phyloP scores from a whole-genome alignment of 2,797 vertebrate genomes.

The Oceanodroma leucorhoa region DNA sequence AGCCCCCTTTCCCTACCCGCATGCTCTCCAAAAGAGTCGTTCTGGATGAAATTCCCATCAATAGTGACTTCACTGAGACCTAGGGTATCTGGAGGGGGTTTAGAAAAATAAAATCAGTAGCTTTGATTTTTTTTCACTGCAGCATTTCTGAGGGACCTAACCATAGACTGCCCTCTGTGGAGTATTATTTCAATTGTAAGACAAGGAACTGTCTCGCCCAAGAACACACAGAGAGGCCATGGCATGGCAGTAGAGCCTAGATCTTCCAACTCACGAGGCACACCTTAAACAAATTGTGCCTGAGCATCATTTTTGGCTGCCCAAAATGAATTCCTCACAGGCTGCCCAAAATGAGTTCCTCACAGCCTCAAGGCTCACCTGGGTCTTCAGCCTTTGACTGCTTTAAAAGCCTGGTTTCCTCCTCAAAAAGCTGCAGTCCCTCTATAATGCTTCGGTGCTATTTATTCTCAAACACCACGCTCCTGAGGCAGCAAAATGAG shows the following conservation, averaged over 20 bases:
- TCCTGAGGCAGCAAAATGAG: background rate
- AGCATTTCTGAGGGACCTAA: background rate
- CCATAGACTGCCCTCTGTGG: background rate
- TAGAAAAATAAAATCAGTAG: background rate
- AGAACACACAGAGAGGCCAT: background rate
- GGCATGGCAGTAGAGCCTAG: background rate
- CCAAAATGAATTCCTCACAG: background rate
- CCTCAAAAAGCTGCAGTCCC: background rate
- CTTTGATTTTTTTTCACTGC: background rate
- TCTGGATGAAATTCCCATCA: background rate
- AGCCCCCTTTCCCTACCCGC: background rate
- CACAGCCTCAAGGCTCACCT: background rate
- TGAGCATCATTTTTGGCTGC: background rate
- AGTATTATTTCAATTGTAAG: background rate
- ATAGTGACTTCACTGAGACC: background rate
- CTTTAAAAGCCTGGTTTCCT: background rate
- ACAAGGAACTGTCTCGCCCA: background rate
- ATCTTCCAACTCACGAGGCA: background rate
- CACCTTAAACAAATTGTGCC: background rate
- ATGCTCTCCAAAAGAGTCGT: background rate
- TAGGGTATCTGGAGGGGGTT: background rate
- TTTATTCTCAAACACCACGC: background rate
- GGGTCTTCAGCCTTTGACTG: background rate
- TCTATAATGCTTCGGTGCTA: background rate
- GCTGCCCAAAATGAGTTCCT: background rate